These are phyloP conservation scores for Taxidea taxus DNA, from an alignment of 2,113 vertebrate species.

Conservation along the genomic window DNA sequence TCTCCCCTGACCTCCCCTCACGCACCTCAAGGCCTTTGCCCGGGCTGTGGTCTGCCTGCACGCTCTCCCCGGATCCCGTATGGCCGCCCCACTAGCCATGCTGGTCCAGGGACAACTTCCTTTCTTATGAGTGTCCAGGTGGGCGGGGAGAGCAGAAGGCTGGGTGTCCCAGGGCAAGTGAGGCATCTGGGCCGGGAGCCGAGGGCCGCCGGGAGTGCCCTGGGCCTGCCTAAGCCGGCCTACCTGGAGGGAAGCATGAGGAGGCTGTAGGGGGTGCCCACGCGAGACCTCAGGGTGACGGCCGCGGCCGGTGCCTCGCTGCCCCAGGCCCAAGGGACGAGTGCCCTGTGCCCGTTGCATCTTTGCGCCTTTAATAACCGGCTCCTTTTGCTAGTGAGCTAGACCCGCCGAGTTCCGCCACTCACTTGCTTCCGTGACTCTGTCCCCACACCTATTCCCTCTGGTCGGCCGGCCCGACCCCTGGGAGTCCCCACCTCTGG, in stretches of 20 bases:
- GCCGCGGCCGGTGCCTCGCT: rapidly evolving
- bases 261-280: not conserved
- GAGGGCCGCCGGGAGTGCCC: rapidly evolving
- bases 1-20: too few species aligned
- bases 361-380: not conserved
- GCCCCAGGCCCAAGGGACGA: rapidly evolving
- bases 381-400: not conserved
- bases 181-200: not conserved
- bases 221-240: not conserved
- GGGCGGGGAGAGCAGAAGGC: not conserved
- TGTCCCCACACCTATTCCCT: too few species aligned
- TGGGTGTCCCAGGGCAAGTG: not conserved
- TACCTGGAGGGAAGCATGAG: rapidly evolving
- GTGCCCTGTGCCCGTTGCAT: not conserved
- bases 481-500: too few species aligned
- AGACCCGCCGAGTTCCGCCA: not conserved
- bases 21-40: not conserved
- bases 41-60: not conserved
- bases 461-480: not conserved
- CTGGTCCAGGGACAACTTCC: not conserved
- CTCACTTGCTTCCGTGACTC: not conserved
- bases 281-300: not conserved
- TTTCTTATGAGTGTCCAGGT: too few species aligned
- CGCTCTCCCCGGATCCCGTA: rapidly evolving
- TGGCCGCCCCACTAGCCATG: rapidly evolving